Evolutionary conservation across 2,888 invertebrate species (phyloP), one percentile per base, ranked within the genome.

Genomic region (Lacanobia wlatinum): DNA sequence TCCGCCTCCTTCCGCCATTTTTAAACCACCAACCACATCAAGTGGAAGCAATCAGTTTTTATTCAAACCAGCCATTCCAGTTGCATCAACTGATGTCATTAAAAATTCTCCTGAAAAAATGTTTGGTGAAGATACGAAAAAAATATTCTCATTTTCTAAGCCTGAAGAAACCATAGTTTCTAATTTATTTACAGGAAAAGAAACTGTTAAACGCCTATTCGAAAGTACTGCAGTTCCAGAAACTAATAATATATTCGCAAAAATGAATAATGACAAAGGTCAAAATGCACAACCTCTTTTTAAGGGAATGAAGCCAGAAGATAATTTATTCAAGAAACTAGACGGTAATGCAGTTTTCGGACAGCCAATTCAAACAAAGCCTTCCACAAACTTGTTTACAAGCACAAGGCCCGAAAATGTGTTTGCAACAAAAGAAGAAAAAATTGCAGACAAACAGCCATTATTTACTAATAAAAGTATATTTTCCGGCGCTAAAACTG

Each of bases 51-150:
- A 90, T 74, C 68, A 85, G 48, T 95, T 95, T 84, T 92, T 91
- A n/a, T 96, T 96, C 72, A 93, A 94, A 82, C 94, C 95, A 21
- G 95, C 96, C 23, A 93, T 94, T 82, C 89, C 92, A 21, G 90
- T 96, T 18, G 95, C 93, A 8, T 79, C 92, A 5, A 84, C 85
- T 10, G 94, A 94, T 70, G 78, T 91, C 0, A 92, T 94, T 14
- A 90, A 91, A 56, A 90, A 89, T 79, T 92, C 94, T 2, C 92
- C 93, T 14, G 93, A 93, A 75, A 94, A 93, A 82, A 79, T 91
- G 67, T 90, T 91, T 70, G 85, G 79, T 62, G 71, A 76, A 52
- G 88, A 91, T 73, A 77, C 86, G 0, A 93, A 92, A 85, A 93
- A 85, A 75, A 73, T 87, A 78, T 96, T 95, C 83, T 91, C 91